These are phyloP conservation scores for Aepyceros melampus DNA, from an alignment of 2,113 vertebrate species.

Conservation along the genomic window DNA sequence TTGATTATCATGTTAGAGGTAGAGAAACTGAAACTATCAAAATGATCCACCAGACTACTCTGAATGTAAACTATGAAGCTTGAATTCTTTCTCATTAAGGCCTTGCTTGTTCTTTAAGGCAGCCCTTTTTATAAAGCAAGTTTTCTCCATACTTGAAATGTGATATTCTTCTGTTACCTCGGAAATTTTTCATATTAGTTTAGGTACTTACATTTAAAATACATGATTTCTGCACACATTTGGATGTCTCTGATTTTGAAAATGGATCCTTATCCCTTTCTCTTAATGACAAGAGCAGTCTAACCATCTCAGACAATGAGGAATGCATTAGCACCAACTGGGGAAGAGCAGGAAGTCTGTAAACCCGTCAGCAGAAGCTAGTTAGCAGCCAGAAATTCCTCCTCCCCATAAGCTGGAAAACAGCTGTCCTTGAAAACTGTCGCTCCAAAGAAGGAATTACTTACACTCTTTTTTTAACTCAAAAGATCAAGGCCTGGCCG, in stretches of 20 bases:
- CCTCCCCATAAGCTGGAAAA: conserved; percentile 6
- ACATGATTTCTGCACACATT: background rate
- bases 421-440: conserved; percentile 8
- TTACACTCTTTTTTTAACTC: background rate
- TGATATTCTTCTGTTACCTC: background rate
- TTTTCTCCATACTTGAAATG: background rate
- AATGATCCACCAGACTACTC: background rate
- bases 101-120: background rate
- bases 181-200: background rate
- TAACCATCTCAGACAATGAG: background rate
- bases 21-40: background rate
- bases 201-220: background rate
- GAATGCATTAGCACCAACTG: background rate
- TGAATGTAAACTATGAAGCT: background rate
- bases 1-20: background rate
- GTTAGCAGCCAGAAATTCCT: conserved; percentile 8
- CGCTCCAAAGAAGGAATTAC: background rate
- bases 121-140: background rate
- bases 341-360: conserved; percentile 15
- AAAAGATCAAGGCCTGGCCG: background rate
- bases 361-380: background rate
- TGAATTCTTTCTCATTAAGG: background rate
- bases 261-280: background rate
- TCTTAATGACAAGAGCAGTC: background rate
- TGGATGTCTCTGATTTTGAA: conserved; percentile 14